phyloP scores from a whole-genome alignment of 30 jellyfish, hydroid and myxozoan genomes.

The Turritopsis dohrnii region DNA sequence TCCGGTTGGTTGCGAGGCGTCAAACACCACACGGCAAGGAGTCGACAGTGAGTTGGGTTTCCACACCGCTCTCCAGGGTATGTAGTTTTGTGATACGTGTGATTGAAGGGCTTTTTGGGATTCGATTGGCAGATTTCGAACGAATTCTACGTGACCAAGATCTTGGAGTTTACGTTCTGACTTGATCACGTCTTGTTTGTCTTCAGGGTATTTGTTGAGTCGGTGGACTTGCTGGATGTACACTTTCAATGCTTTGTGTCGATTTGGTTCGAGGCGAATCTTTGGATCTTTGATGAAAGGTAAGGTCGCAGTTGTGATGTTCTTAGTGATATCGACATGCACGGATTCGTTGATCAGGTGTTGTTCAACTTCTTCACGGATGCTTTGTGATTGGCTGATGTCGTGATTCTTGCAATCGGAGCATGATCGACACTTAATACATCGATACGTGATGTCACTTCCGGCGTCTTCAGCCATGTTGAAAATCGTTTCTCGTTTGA shows the following conservation, averaged over 20 bases:
- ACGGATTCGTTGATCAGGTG: constrained; percentile 14
- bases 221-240: background rate
- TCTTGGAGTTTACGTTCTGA: constrained; percentile 14
- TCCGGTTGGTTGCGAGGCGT: constrained; percentile 9
- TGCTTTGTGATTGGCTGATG: background rate
- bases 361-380: constrained; percentile 10
- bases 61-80: constrained; percentile 9
- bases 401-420: background rate
- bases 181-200: constrained; percentile 6
- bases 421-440: background rate
- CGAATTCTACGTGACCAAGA: constrained; percentile 6
- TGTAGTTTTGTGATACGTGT: background rate
- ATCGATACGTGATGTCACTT: constrained; percentile 2
- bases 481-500: constrained; percentile 2
- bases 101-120: background rate
- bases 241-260: constrained; percentile 5
- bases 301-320: background rate
- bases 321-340: background rate
- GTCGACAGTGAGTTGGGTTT: background rate
- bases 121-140: background rate
- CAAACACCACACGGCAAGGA: background rate
- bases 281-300: background rate
- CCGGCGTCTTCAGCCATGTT: background rate
- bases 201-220: background rate
- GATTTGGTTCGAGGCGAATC: background rate